Conservation (phyloP, 2,888 invertebrate species). For the Tipula lateralis region DNA sequence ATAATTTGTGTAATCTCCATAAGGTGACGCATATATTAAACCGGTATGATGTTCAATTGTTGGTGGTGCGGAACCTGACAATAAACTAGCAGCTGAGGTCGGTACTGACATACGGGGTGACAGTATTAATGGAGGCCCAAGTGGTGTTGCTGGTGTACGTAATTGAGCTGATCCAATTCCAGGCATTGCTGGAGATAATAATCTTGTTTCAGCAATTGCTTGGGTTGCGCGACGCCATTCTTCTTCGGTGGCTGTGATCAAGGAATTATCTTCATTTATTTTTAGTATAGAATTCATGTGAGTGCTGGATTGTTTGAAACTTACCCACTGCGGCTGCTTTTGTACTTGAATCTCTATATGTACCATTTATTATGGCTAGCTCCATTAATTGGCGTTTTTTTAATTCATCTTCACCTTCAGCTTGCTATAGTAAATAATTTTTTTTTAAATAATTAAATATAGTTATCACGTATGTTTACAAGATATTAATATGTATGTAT, state of each 20-base stretch:
- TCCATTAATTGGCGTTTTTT: slow-evolving; percentile 99
- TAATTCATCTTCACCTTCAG: slow-evolving; percentile 99
- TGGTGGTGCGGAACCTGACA: slow-evolving; percentile 57
- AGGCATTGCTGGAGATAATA: slow-evolving; percentile 57
- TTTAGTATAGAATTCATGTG: neutral
- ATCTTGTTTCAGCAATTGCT: slow-evolving; percentile 72
- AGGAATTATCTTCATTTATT: slow-evolving; percentile 45
- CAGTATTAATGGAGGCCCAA: slow-evolving; percentile 86
- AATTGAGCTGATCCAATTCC: slow-evolving; percentile 61
- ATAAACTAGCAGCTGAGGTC: slow-evolving; percentile 63
- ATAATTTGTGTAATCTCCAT: slow-evolving; percentile 86
- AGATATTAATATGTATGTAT: neutral
- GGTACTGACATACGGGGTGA: slow-evolving; percentile 84
- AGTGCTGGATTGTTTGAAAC: slow-evolving; percentile 34
- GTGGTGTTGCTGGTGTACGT: slow-evolving; percentile 66
- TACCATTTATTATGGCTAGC: slow-evolving; percentile 99
- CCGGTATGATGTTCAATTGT: slow-evolving; percentile 66
- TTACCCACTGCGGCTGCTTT: slow-evolving; percentile 82
- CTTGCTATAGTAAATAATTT: slow-evolving; percentile 74
- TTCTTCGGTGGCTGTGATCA: slow-evolving; percentile 53
- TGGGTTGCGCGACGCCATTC: slow-evolving; percentile 82
- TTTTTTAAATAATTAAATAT: neutral
- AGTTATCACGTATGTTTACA: too few relatives aligned
- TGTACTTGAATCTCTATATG: slow-evolving; percentile 93
- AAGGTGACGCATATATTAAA: slow-evolving; percentile 76